Base-by-base conservation (phyloP, 2,113 vertebrate species). In the Chitala chitala region DNA sequence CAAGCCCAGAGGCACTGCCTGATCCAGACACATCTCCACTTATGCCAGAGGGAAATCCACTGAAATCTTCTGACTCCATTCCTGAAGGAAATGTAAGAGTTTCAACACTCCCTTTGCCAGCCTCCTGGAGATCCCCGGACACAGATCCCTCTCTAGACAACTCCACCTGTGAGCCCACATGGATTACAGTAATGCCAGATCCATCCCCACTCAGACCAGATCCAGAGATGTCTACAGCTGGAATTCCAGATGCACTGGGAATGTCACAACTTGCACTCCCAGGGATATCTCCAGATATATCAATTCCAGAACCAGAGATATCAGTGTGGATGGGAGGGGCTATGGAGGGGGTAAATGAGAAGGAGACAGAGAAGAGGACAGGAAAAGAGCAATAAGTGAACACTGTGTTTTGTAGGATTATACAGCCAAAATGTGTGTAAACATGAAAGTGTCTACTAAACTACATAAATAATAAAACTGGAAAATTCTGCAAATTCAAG, bases 301-400 rank as follows among this genome's bases (percentile, higher is more conserved):
- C 66, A 24, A 65, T 78, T 26, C 86, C 88, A 31, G 84, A 84
- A 29, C 78, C 88, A 0, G 88, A 85, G 48, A 54, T 54, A 77
- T 86, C 89, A 77, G 0, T 84, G 29, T 51, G 22, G 13, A 88
- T 78, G 42, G 92, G 84, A 79, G 86, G 77, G 79, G 87, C 80
- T 1, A 84, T 85, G 58, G 90, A 78, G 58, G 90, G 89, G 61
- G 72, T 74, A 64, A 68, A 94, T 96, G 79, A 38, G 82, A 73
- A 63, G 59, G 33, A 2, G 74, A 50, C 0, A 59, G 17, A 86
- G 26, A 78, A 76, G 22, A 77, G 4, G 5, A 24, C 61, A 2
- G 48, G 5, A 64, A 59, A 70, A 58, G n/a, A 48, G 71, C 20
- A 50, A 69, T 51, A 20, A 44, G 5, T 71, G 42, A n/a, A 15